phyloP scores from a whole-genome alignment of 1,140 invertebrate genomes.

The Araneus ventricosus region DNA sequence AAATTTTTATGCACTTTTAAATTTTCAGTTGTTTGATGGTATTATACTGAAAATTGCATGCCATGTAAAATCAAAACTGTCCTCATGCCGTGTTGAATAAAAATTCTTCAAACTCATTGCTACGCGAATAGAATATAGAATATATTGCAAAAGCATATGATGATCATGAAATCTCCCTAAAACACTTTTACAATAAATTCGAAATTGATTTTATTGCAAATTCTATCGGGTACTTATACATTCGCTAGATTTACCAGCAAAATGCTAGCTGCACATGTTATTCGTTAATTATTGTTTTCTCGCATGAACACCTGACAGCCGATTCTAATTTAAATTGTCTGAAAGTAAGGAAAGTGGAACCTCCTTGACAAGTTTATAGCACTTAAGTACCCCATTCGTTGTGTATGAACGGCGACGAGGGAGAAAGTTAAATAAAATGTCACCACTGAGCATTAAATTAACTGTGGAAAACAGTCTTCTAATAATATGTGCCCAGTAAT shows the following conservation, averaged over 20 bases:
- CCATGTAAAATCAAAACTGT: too few species aligned
- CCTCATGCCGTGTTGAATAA: too few species aligned
- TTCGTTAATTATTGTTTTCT: background rate
- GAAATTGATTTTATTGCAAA: background rate
- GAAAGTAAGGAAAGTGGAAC: background rate
- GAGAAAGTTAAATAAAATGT: slow-evolving; percentile 14
- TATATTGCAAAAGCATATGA: too few species aligned
- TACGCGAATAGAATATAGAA: too few species aligned
- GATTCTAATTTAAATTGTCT: slow-evolving; percentile 3
- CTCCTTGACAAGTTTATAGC: slow-evolving; percentile 2
- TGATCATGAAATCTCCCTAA: background rate
- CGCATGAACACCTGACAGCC: background rate
- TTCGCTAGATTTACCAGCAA: background rate
- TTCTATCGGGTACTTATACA: background rate
- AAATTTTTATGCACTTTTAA: too few species aligned
- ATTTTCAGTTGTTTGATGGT: too few species aligned
- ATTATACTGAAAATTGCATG: too few species aligned
- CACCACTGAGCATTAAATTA: background rate
- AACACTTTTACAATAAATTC: background rate
- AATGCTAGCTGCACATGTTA: background rate
- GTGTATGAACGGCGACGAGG: background rate
- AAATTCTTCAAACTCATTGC: too few species aligned
- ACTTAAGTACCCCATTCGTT: background rate
- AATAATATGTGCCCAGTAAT: background rate
- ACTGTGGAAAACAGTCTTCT: background rate